Base-by-base conservation (phyloP, 2,888 invertebrate genomes). In the Thalpophila matura region DNA sequence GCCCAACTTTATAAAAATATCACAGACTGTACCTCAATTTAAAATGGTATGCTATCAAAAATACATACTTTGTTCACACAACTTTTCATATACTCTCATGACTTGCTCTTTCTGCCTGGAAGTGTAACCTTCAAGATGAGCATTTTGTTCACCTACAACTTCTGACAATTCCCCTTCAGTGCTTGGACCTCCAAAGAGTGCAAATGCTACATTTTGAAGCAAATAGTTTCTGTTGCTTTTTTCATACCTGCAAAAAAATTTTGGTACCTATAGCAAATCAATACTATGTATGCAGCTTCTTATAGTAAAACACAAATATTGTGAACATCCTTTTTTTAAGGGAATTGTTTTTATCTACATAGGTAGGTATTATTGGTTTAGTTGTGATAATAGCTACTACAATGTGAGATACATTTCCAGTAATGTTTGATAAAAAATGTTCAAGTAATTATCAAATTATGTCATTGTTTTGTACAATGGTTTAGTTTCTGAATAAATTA, bases 191-290 rank as follows among this genome's bases (percentile, higher is more conserved):
- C 96, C 96, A 85, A 90, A 95, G 49, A 96, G 84, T 10, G 95
- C 95, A 88, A 93, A 96, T 24, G 95, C 95, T 62, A 96, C 92
- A 86, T 96, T 96, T 75, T 95, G 90, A 40, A 95, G 85, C 45
- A 96, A 86, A 70, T 91, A 88, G 64, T 93, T 92, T 64, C 95
- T 91, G 67, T 96, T 93, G 51, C 87, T 80, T 75, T 85, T 88
- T 73, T 95, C 95, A 85, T 96, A 96, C 70, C 95, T 94, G 86
- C 84, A 95, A 87, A 27, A 40, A 29, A 33, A 20, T n/a, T n/a
- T n/a, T n/a, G n/a, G n/a, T n/a, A 3, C 4, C 6, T 4, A 29
- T 12, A 2, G 4, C 6, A 31, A 14, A 40, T 18, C 5, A 9
- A 24, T 10, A n/a, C n/a, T n/a, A n/a, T n/a, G n/a, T n/a, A n/a